Evolutionary conservation across 2,888 invertebrate genomes (phyloP).

Genomic region (Polia nebulosa): DNA sequence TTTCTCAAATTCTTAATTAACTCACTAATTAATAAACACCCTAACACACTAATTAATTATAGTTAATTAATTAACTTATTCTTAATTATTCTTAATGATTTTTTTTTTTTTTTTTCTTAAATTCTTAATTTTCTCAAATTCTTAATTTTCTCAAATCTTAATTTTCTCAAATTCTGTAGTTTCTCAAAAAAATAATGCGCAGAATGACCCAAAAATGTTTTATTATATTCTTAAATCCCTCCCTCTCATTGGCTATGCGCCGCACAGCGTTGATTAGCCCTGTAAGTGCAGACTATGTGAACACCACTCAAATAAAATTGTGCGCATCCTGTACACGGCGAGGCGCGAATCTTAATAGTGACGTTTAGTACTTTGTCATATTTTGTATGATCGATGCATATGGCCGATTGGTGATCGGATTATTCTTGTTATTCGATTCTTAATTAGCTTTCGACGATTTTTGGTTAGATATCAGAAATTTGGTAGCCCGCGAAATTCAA

Average conservation of each 20-base stretch:
- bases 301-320: constrained; percentile 54
- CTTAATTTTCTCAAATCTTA: no score
- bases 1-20: no score
- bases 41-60: no score
- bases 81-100: no score
- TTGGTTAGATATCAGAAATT: no score
- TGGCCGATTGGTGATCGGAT: background rate
- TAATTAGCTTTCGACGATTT: background rate
- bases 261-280: constrained; percentile 43
- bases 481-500: no score
- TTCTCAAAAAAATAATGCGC: no score
- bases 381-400: constrained; percentile 11
- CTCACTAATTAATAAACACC: no score
- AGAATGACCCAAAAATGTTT: background rate
- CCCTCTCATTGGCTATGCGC: constrained; percentile 24
- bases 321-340: constrained; percentile 55
- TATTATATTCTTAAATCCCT: constrained; percentile 38
- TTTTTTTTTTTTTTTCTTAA: no score
- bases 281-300: constrained; percentile 40
- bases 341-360: constrained; percentile 54
- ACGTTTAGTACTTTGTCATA: constrained; percentile 34
- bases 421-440: background rate
- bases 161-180: no score
- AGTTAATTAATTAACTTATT: no score
- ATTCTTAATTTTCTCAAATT: no score